Evolutionary conservation across 1,140 invertebrate species (phyloP).

Genomic region (Parapsyche elsis): DNA sequence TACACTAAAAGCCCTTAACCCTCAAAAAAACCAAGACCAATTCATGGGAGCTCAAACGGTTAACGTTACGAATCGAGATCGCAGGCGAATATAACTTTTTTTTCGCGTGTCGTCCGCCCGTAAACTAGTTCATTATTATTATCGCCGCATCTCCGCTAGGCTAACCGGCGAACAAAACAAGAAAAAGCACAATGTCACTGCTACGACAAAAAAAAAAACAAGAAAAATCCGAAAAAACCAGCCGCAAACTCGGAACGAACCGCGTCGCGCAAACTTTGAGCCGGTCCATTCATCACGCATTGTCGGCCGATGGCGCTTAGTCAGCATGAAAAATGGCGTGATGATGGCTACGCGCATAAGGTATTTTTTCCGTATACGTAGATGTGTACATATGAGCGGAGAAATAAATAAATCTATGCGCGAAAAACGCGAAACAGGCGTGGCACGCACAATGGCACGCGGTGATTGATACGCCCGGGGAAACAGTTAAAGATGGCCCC

Average conservation of each 20-base stretch:
- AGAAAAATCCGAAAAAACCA: background rate
- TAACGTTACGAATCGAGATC: too few relatives aligned
- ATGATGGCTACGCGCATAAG: background rate
- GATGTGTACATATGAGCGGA: background rate
- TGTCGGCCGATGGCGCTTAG: slow-evolving; percentile 15
- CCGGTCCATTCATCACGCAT: slow-evolving; percentile 23
- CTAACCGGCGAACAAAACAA: slow-evolving; percentile 4
- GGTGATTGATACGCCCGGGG: slow-evolving; percentile 12
- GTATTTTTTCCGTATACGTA: background rate
- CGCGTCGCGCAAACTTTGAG: background rate
- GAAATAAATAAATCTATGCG: slow-evolving; percentile 22
- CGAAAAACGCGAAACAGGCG: slow-evolving; percentile 29
- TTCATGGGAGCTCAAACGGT: too few relatives aligned
- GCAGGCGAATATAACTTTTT: background rate
- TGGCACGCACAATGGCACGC: background rate
- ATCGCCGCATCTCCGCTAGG: background rate
- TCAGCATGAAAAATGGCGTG: slow-evolving; percentile 22
- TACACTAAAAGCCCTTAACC: too few relatives aligned
- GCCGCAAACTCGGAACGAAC: background rate
- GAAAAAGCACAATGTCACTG: slow-evolving; percentile 17
- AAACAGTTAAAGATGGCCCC: slow-evolving; percentile 19
- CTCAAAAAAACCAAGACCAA: too few relatives aligned
- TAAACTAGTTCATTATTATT: background rate
- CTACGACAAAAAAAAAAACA: background rate
- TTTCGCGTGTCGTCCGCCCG: background rate